Base-by-base conservation (phyloP, 2,888 invertebrate genomes). In the Drosophila cognata region DNA sequence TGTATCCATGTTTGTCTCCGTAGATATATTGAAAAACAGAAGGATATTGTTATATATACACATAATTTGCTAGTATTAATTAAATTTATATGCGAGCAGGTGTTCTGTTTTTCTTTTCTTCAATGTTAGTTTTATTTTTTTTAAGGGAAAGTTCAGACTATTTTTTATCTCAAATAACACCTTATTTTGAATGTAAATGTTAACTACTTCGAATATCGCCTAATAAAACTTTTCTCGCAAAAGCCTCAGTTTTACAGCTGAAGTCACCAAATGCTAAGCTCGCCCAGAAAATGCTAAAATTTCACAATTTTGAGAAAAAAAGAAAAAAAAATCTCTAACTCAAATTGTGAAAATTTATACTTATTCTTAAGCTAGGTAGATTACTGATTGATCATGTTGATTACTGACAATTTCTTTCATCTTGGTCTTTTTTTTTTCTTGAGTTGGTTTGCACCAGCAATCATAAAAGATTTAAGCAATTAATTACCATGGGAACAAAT, bases 61-160 rank as follows among this genome's bases (percentile, higher is more conserved):
- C 41, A 10, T n/a, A 11, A 10, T n/a, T 43, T n/a, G 11, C 11
- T 5, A 43, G 5, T 43, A n/a, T 38, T 38, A 43, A n/a, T n/a
- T 43, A 43, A 43, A 43, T 43, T 41, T 41, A 41, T n/a, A 41
- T 41, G 41, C 11, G n/a, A 41, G n/a, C n/a, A 41, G n/a, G n/a
- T 11, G 38, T 38, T 38, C 38, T 38, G 38, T 38, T 38, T 38
- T 38, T 38, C 8, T 18, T 38, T 38, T 38, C 38, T 38, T 38
- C 18, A 18, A 29, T 7, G 21, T 21, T 29, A 29, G 7, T 7
- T 29, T 29, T 29, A 29, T 38, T 38, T 38, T 38, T 38, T 18
- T 18, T 1, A 38, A 18, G 18, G 18, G 38, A 18, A 38, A 18
- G 18, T 38, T 38, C 18, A 38, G 7, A 18, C 38, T 38, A 8